These are phyloP conservation scores for Cylloceria caligata DNA, from an alignment of 2,888 invertebrate species.

Conservation along the genomic window DNA sequence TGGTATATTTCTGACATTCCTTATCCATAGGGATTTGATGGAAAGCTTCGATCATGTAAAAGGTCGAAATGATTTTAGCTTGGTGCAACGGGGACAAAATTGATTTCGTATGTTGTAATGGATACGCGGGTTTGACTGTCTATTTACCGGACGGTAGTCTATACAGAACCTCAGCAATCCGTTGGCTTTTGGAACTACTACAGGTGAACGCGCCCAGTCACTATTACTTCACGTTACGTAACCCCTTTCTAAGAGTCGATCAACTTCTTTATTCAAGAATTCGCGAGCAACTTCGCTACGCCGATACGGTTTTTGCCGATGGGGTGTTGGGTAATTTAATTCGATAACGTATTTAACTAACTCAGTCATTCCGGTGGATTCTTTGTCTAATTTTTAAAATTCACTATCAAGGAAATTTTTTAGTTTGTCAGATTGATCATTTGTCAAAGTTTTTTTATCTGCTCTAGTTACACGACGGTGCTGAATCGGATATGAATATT, in stretches of 20 bases:
- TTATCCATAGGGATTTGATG: constrained; percentile 59
- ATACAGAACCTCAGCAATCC: constrained; percentile 51
- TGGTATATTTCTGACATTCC: constrained; percentile 46
- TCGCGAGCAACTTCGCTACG: constrained; percentile 53
- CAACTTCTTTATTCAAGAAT: constrained; percentile 55
- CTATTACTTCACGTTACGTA: constrained; percentile 60
- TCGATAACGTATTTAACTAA: constrained; percentile 58
- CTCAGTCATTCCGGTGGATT: constrained; percentile 53
- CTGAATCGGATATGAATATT: constrained; percentile 19
- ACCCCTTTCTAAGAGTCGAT: constrained; percentile 35
- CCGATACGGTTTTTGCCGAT: constrained; percentile 57
- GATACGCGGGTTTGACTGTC: constrained; percentile 52
- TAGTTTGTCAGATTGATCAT: constrained; percentile 3
- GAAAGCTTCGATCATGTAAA: constrained; percentile 60
- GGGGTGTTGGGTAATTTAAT: constrained; percentile 46
- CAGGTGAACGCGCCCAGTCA: constrained; percentile 62
- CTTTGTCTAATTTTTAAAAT: constrained; percentile 40
- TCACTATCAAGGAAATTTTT: constrained; percentile 30
- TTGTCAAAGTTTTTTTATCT: constrained; percentile 29
- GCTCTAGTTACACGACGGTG: not conserved
- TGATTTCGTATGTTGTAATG: constrained; percentile 46
- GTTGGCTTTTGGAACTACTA: constrained; percentile 56
- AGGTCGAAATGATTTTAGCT: constrained; percentile 60
- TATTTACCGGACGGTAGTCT: constrained; percentile 53
- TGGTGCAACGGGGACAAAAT: constrained; percentile 48